Evolutionary conservation across 2,888 invertebrate species (phyloP), one percentile per base, ranked within the genome.

Genomic region (Andrena chrysosceles): DNA sequence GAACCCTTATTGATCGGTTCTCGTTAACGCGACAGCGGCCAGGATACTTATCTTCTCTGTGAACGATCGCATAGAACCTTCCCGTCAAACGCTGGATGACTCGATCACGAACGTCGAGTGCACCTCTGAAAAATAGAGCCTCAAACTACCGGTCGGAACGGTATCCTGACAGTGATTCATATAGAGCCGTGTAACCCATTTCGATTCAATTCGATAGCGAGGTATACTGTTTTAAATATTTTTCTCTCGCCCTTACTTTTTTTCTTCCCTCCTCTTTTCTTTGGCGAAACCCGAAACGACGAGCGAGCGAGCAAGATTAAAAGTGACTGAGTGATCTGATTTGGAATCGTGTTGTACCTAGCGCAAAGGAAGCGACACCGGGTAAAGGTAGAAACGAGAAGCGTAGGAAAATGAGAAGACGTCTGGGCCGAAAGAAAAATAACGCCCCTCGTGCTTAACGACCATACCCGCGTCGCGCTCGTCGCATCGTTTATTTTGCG

Each of bases 391-490:
- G 74, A n/a, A 35, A 60, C 26, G 26, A n/a, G 48, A 13, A 23
- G 26, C 42, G 69, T 29, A 66, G 68, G 74, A 63, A 85, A 70
- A 81, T 71, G 85, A 77, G 77, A 73, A 78, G 60, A 77, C 49
- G 83, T 63, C 80, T 71, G 72, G 72, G 73, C 23, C 52, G 66
- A 85, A 67, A 85, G 72, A 82, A 64, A 82, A 79, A 76, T 75
- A 80, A 80, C 64, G 31, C 69, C 69, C 42, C 71, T 78, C 56
- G 20, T 33, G 52, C 74, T 72, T 84, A 84, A 84, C 71, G 83
- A 84, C 59, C 75, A 29, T 66, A n/a, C 31, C 70, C 31, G 20
- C 72, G 26, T 71, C 67, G 52, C 52, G 29, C 26, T 48, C 29
- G 33, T 26, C 70, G 60, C 60, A 63, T 83, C 83, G 75, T 84